Evolutionary conservation across 2,888 invertebrate genomes (phyloP).

Genomic region (Drosophila barbarae): DNA sequence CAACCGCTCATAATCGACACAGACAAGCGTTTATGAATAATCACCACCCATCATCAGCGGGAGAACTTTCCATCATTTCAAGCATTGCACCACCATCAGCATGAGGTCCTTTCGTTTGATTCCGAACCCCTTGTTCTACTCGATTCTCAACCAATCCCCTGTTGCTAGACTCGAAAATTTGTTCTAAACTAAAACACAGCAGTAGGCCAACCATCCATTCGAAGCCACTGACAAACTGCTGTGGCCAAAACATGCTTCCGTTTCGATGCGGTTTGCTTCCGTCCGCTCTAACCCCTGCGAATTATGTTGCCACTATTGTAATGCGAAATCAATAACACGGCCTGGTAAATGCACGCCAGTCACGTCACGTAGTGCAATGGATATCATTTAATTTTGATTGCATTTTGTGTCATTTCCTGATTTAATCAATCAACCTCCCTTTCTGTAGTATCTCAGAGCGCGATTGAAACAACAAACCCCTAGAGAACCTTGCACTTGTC

Average conservation of each 20-base stretch:
- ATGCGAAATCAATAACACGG: constrained; percentile 61
- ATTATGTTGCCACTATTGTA: constrained; percentile 21
- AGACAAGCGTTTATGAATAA: constrained; percentile 53
- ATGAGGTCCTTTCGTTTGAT: constrained; percentile 25
- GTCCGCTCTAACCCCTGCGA: not conserved
- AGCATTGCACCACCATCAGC: constrained; percentile 16
- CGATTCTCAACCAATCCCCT: constrained; percentile 15
- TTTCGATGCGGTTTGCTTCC: constrained; percentile 17
- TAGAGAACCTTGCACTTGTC: constrained; percentile 25
- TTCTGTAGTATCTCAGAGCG: not conserved
- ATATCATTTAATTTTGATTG: constrained; percentile 14
- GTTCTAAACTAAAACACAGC: constrained; percentile 18
- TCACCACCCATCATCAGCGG: constrained; percentile 34
- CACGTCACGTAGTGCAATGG: constrained; percentile 40
- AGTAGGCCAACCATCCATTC: not conserved
- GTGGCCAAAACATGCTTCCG: constrained; percentile 32
- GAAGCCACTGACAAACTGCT: constrained; percentile 6
- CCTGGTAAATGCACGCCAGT: constrained; percentile 42
- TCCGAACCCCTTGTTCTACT: not conserved
- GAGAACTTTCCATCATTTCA: constrained; percentile 16
- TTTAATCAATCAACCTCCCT: constrained; percentile 31
- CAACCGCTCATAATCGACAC: constrained; percentile 49
- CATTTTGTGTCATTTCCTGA: constrained; percentile 24
- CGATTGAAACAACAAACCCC: not conserved
- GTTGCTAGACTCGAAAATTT: constrained; percentile 37